Conservation (phyloP, 2,888 invertebrate species). For the Agriotes lineatus region DNA sequence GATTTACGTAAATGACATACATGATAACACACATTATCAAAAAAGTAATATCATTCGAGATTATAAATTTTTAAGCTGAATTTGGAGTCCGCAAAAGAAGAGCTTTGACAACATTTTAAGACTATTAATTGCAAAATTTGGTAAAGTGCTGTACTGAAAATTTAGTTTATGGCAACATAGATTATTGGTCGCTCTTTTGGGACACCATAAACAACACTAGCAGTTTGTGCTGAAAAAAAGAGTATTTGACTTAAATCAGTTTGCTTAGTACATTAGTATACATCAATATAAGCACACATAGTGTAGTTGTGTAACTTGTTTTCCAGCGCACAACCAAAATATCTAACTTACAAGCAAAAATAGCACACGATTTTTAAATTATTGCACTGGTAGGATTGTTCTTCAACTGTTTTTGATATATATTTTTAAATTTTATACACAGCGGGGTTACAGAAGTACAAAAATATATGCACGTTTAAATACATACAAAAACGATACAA, state of each 20-base stretch:
- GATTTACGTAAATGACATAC: conserved; percentile 28
- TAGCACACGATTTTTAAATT: conserved; percentile 12
- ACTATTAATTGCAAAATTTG: no score
- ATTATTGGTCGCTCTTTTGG: background rate
- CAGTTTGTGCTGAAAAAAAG: conserved; percentile 7
- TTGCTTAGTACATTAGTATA: conserved; percentile 2
- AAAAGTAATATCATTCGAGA: conserved; percentile 25
- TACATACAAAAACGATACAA: conserved; percentile 1
- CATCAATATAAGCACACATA: conserved; percentile 17
- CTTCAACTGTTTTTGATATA: background rate
- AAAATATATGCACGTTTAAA: background rate
- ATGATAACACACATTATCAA: conserved; percentile 28
- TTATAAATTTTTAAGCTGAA: conserved; percentile 23
- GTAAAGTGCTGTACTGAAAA: no score
- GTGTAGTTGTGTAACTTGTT: background rate
- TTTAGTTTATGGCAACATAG: background rate
- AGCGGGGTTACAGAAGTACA: background rate
- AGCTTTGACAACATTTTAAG: background rate
- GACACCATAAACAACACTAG: background rate
- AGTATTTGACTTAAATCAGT: background rate
- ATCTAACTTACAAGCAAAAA: conserved; percentile 4
- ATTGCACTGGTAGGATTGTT: conserved; percentile 15
- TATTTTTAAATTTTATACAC: background rate
- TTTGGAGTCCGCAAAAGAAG: conserved; percentile 6
- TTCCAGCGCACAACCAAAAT: conserved; percentile 20